Evolutionary conservation across 2,113 vertebrate species (phyloP), one percentile per base, ranked within the genome.

Genomic region (Scomber colias): DNA sequence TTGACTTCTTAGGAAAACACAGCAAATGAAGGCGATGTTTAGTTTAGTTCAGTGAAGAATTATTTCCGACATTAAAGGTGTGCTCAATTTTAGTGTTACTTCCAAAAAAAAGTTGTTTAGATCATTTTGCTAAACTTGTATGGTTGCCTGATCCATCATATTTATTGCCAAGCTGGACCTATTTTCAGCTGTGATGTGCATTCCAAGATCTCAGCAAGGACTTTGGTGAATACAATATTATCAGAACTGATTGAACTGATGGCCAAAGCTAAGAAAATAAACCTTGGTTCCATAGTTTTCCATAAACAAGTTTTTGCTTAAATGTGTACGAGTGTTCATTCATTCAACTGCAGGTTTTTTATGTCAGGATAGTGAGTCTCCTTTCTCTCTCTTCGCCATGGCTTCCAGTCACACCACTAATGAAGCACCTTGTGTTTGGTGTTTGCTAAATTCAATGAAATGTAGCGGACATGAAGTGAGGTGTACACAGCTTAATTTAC

Each of bases 371-470:
- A 56, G 45, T 44, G 30, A 44, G 17, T 56, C 12, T 50, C 27
- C 11, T 75, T 62, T 31, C 49, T 24, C 8, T 55, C 46, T 17
- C 57, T 30, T 59, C 14, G 46, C 45, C 16, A 13, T 57, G n/a
- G 19, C 46, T 59, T 53, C 35, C 5, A 35, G 30, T 66, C 1
- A 16, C 40, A 71, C 40, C 17, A 30, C 9, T 15, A 64, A 51
- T 70, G 53, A 71, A 50, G 59, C 51, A 50, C 46, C n/a, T 27
- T 17, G 6, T n/a, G 16, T 56, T 57, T 57, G 40, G 21, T 59
- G 14, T 84, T 13, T 0, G 27, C 40, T 46, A 35, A 60, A 55
- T 2, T 48, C 5, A 40, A 24, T 49, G 24, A 31, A 50, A 57
- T 27, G 31, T 55, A 12, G 2, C 9, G 2, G 51, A n/a, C 44